Percentiles rank a stretch among this genome's conserved stretches.
phyloP scores from a whole-genome alignment of 2,113 vertebrate species.

The Phyllostomus discolor region DNA sequence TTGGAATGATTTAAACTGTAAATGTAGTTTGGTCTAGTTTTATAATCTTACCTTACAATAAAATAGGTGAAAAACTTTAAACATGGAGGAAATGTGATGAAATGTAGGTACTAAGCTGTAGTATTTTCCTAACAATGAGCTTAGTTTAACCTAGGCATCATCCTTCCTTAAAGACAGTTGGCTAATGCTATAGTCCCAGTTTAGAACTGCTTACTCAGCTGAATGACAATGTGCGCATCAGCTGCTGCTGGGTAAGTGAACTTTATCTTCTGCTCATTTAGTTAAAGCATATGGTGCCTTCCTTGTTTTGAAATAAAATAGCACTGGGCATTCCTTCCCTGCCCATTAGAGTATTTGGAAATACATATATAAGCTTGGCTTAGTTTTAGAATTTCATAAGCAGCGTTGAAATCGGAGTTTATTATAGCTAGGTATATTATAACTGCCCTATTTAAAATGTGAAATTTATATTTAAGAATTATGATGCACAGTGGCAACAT shows the following conservation, averaged over 20 bases:
- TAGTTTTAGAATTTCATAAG: constrained; percentile 39
- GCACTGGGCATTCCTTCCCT: constrained; percentile 2
- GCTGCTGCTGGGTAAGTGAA: background rate
- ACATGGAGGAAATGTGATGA: background rate
- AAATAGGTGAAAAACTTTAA: background rate
- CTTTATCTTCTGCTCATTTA: constrained; percentile 5
- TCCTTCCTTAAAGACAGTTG: background rate
- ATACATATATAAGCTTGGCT: constrained; percentile 25
- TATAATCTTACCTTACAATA: background rate
- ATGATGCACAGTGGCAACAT: background rate
- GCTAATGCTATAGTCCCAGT: background rate
- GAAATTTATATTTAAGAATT: constrained; percentile 35
- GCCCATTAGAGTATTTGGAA: constrained; percentile 45
- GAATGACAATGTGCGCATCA: background rate
- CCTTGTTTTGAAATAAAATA: constrained; percentile 60
- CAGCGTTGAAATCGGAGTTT: constrained; percentile 44
- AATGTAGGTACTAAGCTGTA: background rate
- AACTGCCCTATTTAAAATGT: constrained; percentile 18
- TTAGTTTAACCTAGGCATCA: background rate
- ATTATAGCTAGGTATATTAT: background rate
- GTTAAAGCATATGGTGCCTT: constrained; percentile 59
- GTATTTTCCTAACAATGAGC: background rate
- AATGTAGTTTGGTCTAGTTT: background rate
- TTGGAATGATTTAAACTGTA: background rate
- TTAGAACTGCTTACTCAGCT: constrained; percentile 29